phyloP scores from a whole-genome alignment of 2,797 vertebrate genomes.

The Austrolebias charrua region DNA sequence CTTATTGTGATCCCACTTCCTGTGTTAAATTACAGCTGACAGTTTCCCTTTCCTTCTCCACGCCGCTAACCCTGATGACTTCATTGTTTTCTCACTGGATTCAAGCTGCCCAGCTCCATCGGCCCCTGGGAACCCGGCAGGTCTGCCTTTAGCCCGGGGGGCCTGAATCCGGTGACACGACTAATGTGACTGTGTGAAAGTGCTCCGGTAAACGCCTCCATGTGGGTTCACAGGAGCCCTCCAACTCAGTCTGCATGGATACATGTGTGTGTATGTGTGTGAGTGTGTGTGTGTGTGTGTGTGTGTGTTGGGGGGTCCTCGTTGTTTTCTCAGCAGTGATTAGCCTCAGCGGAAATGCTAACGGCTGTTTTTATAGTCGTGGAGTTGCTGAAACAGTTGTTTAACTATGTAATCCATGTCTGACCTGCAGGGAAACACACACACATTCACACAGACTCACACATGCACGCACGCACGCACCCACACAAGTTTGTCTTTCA shows the following conservation, averaged over 20 bases:
- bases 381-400: slow-evolving; percentile 67
- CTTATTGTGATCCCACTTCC: slow-evolving; percentile 55
- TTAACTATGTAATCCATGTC: slow-evolving; percentile 75
- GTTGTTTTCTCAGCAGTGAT: slow-evolving; percentile 38
- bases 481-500: no score
- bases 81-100: slow-evolving; percentile 65
- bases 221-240: slow-evolving; percentile 26
- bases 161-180: slow-evolving; percentile 54
- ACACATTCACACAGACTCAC: no score
- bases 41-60: slow-evolving; percentile 68
- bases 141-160: slow-evolving; percentile 34
- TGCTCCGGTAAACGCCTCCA: slow-evolving; percentile 36
- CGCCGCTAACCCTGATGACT: slow-evolving; percentile 51
- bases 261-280: no score
- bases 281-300: slow-evolving; percentile 50
- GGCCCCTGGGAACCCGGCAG: slow-evolving; percentile 65
- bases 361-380: slow-evolving; percentile 78
- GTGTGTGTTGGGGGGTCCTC: slow-evolving; percentile 44
- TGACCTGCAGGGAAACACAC: slow-evolving; percentile 39
- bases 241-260: slow-evolving; percentile 47
- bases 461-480: not conserved
- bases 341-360: slow-evolving; percentile 79
- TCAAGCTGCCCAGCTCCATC: slow-evolving; percentile 30
- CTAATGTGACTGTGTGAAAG: slow-evolving; percentile 39
- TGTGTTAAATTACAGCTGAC: slow-evolving; percentile 30